phyloP scores from a whole-genome alignment of 37 sponge, comb jelly and placozoan genomes.

The Mnemiopsis leidyi region DNA sequence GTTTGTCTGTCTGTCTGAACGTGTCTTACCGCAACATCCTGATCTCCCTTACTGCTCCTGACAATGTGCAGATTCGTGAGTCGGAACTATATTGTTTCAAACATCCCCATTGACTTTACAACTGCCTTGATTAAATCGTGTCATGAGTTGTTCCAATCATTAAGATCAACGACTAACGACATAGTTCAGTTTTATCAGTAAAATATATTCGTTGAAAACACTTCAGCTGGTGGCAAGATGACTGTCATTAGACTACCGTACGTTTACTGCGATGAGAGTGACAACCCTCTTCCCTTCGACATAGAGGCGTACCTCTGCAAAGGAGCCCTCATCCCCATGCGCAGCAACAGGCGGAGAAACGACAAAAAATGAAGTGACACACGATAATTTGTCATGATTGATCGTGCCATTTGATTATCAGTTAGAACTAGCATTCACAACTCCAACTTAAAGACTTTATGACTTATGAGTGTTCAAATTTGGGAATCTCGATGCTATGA shows the following conservation, averaged over 20 bases:
- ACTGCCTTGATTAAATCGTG: too few relatives aligned
- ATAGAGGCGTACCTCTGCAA: not conserved
- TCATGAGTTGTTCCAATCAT: too few relatives aligned
- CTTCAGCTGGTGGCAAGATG: constrained; percentile 31
- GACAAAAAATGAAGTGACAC: not conserved
- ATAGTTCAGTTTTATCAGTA: too few relatives aligned
- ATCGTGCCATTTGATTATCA: too few relatives aligned
- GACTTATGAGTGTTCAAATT: too few relatives aligned
- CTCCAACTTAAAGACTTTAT: too few relatives aligned
- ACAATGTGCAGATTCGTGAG: constrained; percentile 19
- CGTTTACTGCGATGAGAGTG: constrained; percentile 32
- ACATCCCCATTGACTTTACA: too few relatives aligned
- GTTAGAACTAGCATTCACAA: too few relatives aligned
- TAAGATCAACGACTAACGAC: too few relatives aligned
- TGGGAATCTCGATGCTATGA: too few relatives aligned
- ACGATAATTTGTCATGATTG: not conserved
- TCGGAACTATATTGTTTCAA: too few relatives aligned
- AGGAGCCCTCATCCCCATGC: not conserved
- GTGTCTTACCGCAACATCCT: constrained; percentile 6
- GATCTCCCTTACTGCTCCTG: not conserved
- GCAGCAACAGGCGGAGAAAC: not conserved
- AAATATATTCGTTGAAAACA: too few relatives aligned
- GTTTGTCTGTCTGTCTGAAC: not conserved
- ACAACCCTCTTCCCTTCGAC: constrained; percentile 1
- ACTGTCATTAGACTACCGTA: constrained; percentile 37